Evolutionary conservation across 2,888 invertebrate genomes (phyloP).

Genomic region (Nysson spinosus): DNA sequence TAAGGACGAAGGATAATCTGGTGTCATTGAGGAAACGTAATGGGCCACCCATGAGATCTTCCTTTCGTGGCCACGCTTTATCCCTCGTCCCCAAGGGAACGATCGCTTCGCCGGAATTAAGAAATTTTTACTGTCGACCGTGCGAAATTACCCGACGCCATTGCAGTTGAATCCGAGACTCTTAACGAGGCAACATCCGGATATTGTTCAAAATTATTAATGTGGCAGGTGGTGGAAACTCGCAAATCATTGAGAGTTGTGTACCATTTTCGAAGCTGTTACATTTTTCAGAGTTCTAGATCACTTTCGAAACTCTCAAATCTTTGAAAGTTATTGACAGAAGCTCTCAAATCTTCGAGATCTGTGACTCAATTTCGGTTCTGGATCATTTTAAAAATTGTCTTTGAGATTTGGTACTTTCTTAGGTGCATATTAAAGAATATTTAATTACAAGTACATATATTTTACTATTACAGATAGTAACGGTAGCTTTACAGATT

Average conservation of each 20-base stretch:
- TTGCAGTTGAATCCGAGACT: constrained; percentile 6
- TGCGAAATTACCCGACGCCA: constrained; percentile 46
- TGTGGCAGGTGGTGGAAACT: constrained; percentile 18
- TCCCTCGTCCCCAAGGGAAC: constrained; percentile 29
- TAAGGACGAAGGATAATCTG: constrained; percentile 60
- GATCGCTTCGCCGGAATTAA: constrained; percentile 54
- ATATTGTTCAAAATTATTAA: constrained; percentile 25
- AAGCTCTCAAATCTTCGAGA: too few species aligned
- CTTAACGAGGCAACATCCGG: constrained; percentile 29
- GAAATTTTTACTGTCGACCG: constrained; percentile 62
- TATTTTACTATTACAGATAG: too few species aligned
- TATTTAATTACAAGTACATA: too few species aligned
- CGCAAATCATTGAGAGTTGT: not conserved
- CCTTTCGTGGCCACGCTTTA: constrained; percentile 17
- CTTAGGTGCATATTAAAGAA: too few species aligned
- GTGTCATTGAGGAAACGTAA: constrained; percentile 61
- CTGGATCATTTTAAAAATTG: too few species aligned
- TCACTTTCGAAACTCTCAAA: too few species aligned
- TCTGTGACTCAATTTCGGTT: too few species aligned
- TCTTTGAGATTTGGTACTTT: too few species aligned
- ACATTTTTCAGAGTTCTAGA: too few species aligned
- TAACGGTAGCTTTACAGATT: too few species aligned
- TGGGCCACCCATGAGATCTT: constrained; percentile 63
- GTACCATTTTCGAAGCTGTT: too few species aligned
- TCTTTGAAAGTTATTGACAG: too few species aligned